Base-by-base conservation (phyloP, 2,797 vertebrate species). In the Microtus agrestis region DNA sequence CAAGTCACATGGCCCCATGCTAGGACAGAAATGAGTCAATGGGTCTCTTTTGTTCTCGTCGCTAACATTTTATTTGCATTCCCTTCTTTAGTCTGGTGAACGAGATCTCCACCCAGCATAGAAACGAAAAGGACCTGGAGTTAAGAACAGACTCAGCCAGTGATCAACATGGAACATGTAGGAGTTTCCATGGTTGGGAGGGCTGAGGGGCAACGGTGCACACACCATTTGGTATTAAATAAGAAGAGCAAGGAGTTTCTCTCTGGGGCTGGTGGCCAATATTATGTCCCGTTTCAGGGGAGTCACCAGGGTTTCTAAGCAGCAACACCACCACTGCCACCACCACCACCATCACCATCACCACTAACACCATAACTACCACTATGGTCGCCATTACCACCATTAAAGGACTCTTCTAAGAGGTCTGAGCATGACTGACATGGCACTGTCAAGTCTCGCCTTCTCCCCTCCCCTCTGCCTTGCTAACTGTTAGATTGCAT, bases 101-200 rank as follows among this genome's bases (percentile, higher is more conserved):
- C 61, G 67, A 43, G 43, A 67, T 56, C 59, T 74, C 82, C 13
- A 40, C 43, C 63, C 51, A 46, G 37, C 0, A 15, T 9, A 91
- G 69, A 92, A 88, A 69, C 27, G 48, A 15, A 78, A 73, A 54
- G 14, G 59, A 17, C 14, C n/a, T 54, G 10, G 23, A 81, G 43
- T 65, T 0, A 0, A 6, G 29, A 69, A 51, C 9, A 17, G 46
- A 11, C 5, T 40, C 7, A 31, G 34, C 11, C 77, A 34, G 25
- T 27, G 37, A 17, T 31, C 27, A 6, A 85, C n/a, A 14, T 34
- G 46, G 37, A 59, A 17, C 43, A 29, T 29, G 1, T 2, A 5
- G 85, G 40, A n/a, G 34, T n/a, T 46, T 65, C 63, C 77, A 29
- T 0, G 19, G 51, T n/a, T 1, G 12, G 8, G 2, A 23, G 13